Percentiles rank a stretch among this genome's conserved stretches.
phyloP scores from a whole-genome alignment of 2,888 invertebrate genomes.

The Lissonota sp. region DNA sequence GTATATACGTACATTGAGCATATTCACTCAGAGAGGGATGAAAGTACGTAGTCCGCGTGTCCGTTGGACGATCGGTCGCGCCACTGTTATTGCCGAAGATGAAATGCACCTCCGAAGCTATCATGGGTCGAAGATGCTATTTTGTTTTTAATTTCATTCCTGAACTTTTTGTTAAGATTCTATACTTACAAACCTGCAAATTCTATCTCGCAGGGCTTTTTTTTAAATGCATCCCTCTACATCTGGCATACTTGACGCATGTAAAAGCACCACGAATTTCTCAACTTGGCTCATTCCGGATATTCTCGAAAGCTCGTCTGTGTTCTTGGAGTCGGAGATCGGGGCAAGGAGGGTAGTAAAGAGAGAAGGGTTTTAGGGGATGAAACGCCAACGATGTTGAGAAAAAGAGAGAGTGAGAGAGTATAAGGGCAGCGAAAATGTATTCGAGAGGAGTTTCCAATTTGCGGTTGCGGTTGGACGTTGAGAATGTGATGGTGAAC shows the following conservation, averaged over 20 bases:
- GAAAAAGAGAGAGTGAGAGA: background rate
- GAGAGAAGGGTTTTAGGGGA: background rate
- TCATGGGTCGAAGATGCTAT: constrained; percentile 5
- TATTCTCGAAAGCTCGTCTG: background rate
- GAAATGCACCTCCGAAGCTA: constrained; percentile 82
- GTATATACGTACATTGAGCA: background rate
- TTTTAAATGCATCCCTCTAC: background rate
- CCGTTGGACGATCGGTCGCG: constrained; percentile 80
- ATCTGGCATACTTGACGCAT: background rate
- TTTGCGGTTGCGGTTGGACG: constrained; percentile 79
- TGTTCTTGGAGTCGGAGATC: background rate
- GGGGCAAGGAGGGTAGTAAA: no score
- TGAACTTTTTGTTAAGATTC: background rate
- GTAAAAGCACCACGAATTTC: background rate
- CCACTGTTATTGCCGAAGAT: constrained; percentile 82
- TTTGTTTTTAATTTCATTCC: background rate
- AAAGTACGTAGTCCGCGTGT: constrained; percentile 41
- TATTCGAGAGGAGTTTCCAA: constrained; percentile 81
- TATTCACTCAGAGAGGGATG: constrained; percentile 6
- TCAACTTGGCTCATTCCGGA: background rate
- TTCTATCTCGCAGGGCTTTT: background rate
- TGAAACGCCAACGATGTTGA: background rate
- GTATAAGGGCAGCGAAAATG: constrained; percentile 72
- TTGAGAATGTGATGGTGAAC: constrained; percentile 56
- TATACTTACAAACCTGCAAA: background rate